These are phyloP conservation scores for Clusia tigrina DNA, from an alignment of 2,888 invertebrate species.

Conservation along the genomic window DNA sequence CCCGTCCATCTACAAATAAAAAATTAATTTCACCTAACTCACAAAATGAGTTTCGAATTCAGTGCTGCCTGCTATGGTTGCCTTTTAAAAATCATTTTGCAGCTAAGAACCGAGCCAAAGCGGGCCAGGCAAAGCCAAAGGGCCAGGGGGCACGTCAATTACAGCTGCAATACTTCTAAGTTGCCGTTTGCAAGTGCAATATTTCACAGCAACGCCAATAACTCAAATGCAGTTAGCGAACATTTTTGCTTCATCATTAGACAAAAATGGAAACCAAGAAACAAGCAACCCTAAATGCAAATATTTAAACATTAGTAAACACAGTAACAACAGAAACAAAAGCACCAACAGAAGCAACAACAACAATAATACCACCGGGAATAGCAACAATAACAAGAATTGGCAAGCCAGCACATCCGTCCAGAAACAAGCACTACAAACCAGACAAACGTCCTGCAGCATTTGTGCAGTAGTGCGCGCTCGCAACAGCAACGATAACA, in stretches of 20 bases:
- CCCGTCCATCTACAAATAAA: too few species aligned
- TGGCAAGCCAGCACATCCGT: slow-evolving; percentile 33
- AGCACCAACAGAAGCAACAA: slow-evolving; percentile 19
- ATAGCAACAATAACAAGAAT: slow-evolving; percentile 47
- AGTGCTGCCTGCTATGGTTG: too few species aligned
- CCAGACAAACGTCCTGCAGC: background rate
- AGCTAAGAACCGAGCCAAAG: background rate
- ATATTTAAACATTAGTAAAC: slow-evolving; percentile 36
- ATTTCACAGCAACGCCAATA: background rate
- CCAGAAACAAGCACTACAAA: slow-evolving; percentile 24
- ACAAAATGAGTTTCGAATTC: too few species aligned
- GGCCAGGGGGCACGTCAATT: background rate
- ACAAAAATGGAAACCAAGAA: slow-evolving; percentile 3
- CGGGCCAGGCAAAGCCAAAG: too few species aligned
- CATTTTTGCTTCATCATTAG: slow-evolving; percentile 37
- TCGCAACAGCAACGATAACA: slow-evolving; percentile 14
- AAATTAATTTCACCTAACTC: too few species aligned
- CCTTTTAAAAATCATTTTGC: too few species aligned
- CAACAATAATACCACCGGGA: slow-evolving; percentile 9
- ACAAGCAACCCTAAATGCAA: slow-evolving; percentile 39
- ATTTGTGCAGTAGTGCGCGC: background rate
- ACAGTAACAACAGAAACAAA: slow-evolving; percentile 23
- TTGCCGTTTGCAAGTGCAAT: background rate
- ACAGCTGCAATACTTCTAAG: background rate
- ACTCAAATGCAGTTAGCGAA: slow-evolving; percentile 28